Conservation (phyloP, 2,113 vertebrate species). For the Paedocypris sp. region DNA sequence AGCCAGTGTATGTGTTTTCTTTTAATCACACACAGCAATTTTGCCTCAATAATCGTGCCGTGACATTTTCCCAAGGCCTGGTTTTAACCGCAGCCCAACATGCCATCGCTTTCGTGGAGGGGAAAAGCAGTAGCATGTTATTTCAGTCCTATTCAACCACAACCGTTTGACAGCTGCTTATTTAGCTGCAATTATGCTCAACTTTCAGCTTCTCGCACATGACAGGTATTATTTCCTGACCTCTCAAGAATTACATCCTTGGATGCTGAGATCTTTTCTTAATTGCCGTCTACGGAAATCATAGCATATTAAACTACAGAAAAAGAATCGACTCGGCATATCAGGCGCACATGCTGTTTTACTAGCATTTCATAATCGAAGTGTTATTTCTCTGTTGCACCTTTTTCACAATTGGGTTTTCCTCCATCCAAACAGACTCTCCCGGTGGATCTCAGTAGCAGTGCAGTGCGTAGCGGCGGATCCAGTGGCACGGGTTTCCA, state of each 20-base stretch:
- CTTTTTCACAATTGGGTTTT: not conserved
- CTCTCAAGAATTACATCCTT: too few relatives aligned
- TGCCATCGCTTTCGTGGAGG: too few relatives aligned
- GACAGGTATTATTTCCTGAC: not conserved
- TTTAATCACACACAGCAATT: too few relatives aligned
- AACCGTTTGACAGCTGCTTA: not conserved
- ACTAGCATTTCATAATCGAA: not conserved
- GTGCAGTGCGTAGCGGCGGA: constrained; percentile 72
- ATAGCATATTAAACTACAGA: too few relatives aligned
- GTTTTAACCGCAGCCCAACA: too few relatives aligned
- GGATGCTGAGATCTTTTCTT: too few relatives aligned
- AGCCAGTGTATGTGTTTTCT: too few relatives aligned
- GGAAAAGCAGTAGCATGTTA: not conserved
- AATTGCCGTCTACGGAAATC: too few relatives aligned
- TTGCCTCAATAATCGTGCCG: too few relatives aligned
- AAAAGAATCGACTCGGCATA: too few relatives aligned
- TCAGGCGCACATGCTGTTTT: not conserved
- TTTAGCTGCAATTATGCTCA: not conserved
- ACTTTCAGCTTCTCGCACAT: not conserved
- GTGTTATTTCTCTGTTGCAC: not conserved
- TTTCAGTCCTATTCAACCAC: not conserved
- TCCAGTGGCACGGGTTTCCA: constrained; percentile 68
- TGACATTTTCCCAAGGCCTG: too few relatives aligned
- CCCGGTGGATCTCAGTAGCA: constrained; percentile 93
- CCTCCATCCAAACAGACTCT: constrained; percentile 72